Base-by-base conservation (phyloP, 2,797 vertebrate genomes). In the Numenius phaeopus region DNA sequence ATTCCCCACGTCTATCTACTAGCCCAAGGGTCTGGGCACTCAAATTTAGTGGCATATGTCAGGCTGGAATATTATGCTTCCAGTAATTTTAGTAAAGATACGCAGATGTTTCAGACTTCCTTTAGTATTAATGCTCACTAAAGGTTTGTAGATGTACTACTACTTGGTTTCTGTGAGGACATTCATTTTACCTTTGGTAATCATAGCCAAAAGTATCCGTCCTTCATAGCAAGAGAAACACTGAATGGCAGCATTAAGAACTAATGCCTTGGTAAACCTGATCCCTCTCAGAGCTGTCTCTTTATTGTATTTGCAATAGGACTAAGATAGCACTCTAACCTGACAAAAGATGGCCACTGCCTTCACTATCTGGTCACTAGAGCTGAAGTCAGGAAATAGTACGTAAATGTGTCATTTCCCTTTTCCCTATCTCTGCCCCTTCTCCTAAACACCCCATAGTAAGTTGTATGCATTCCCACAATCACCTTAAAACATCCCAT, bases 291-390 rank as follows among this genome's bases (percentile, higher is more conserved):
- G 52, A 78, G 19, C 12, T 55, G 14, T 34, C 42, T n/a, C 37
- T 30, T 46, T 15, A 17, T 37, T 0, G 0, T 22, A 15, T 42
- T 69, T 50, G 10, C 39, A 30, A 2, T 7, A 24, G 34, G 12
- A 72, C 29, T 32, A 24, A 72, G n/a, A 34, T 1, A 55, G 4
- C 14, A 20, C 14, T 42, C 22, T 70, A 64, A 46, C 32, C 5
- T 55, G 24, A 65, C 21, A 14, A 34, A 66, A 77, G 20, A 9
- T 40, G 42, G 14, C 9, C 3, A 8, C 34, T 55, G 32, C 29
- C 30, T 71, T 81, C 17, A 4, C 27, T 80, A 7, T 11, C 14
- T 71, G 9, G 14, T 19, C 12, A 22, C 34, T 17, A 23, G 21
- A 46, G 18, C 15, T 66, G 8, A 76, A 57, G 18, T 14, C n/a